Evolutionary conservation across 2,113 vertebrate species (phyloP).

Genomic region (Paradisaea rubra): DNA sequence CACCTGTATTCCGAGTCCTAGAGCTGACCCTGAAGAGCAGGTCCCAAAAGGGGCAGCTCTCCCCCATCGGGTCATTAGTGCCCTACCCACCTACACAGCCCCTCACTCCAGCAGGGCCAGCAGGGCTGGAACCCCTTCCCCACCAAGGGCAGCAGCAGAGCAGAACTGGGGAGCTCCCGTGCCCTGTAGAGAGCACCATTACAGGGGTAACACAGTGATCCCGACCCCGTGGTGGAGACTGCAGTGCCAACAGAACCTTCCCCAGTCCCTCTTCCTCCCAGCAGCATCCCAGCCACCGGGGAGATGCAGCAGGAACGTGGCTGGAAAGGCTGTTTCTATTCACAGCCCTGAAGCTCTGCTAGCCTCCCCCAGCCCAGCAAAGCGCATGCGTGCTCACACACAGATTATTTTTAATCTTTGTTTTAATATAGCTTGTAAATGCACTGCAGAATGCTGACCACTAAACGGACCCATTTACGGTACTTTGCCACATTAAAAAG

Average conservation of each 20-base stretch:
- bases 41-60: background rate
- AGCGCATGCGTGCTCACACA: rapidly evolving
- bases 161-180: background rate
- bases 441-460: background rate
- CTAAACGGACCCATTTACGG: background rate
- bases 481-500: background rate
- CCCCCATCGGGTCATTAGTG: rapidly evolving
- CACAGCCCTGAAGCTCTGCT: background rate
- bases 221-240: rapidly evolving
- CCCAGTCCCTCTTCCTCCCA: background rate
- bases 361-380: background rate
- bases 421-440: background rate
- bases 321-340: background rate
- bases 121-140: rapidly evolving
- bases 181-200: rapidly evolving
- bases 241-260: background rate
- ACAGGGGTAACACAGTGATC: background rate
- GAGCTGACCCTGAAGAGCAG: background rate
- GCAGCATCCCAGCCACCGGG: rapidly evolving
- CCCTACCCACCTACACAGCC: background rate
- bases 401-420: background rate
- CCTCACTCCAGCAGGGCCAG: background rate
- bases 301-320: background rate
- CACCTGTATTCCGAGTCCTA: background rate
- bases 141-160: background rate